Conservation (phyloP, 2,797 vertebrate genomes). For the Bovichtus variegatus region DNA sequence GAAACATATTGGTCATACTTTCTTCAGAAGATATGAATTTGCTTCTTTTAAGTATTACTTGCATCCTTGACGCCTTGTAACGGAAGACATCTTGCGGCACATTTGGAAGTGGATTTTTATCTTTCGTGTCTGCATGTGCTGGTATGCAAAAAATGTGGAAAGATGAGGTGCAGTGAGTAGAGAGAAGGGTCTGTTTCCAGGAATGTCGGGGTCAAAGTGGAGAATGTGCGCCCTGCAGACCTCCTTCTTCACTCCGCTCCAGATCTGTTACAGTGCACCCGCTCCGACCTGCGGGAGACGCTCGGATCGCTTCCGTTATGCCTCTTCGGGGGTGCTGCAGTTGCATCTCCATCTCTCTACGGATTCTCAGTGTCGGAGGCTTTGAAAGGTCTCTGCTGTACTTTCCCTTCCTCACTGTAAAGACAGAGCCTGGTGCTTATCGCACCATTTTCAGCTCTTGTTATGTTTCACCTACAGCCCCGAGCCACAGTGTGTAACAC, state of each 20-base stretch:
- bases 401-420: slow-evolving; percentile 31
- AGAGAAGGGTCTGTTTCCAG: slow-evolving; percentile 68
- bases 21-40: slow-evolving; percentile 16
- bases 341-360: slow-evolving; percentile 62
- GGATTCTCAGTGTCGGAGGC: slow-evolving; percentile 55
- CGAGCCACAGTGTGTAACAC: slow-evolving; percentile 50
- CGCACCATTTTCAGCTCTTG: slow-evolving; percentile 64
- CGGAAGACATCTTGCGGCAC: slow-evolving; percentile 37
- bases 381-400: slow-evolving; percentile 60
- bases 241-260: slow-evolving; percentile 52
- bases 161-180: slow-evolving; percentile 65
- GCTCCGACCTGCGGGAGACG: slow-evolving; percentile 51
- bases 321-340: slow-evolving; percentile 60
- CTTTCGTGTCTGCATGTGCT: slow-evolving; percentile 39
- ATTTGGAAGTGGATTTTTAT: slow-evolving; percentile 36
- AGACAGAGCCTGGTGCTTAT: slow-evolving; percentile 64
- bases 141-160: slow-evolving; percentile 71
- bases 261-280: slow-evolving; percentile 61
- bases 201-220: slow-evolving; percentile 73
- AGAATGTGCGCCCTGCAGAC: slow-evolving; percentile 72
- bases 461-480: slow-evolving; percentile 62
- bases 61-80: slow-evolving; percentile 10
- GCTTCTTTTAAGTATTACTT: slow-evolving; percentile 18
- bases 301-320: slow-evolving; percentile 56
- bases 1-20: slow-evolving; percentile 30